These are phyloP conservation scores for Drosophila hamatofila DNA, from an alignment of 2,888 invertebrate species.

Conservation along the genomic window DNA sequence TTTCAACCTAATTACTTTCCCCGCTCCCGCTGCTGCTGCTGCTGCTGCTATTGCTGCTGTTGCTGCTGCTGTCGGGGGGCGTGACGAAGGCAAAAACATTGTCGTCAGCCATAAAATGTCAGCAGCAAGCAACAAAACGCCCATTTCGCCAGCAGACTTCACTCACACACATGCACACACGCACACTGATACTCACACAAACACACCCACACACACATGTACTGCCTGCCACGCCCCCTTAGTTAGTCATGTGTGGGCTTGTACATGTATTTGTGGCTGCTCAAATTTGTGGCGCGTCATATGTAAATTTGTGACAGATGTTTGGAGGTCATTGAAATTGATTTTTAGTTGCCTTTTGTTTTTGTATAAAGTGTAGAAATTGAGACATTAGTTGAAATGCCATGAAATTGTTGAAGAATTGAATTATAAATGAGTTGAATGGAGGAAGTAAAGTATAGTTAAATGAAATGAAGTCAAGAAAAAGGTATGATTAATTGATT, in stretches of 20 bases:
- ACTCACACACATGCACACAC: slow-evolving; percentile 26
- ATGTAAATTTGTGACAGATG: slow-evolving; percentile 70
- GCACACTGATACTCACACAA: slow-evolving; percentile 7
- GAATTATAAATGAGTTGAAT: neutral
- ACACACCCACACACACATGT: slow-evolving; percentile 19
- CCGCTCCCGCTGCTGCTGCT: slow-evolving; percentile 11
- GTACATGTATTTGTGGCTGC: slow-evolving; percentile 48
- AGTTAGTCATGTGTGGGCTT: slow-evolving; percentile 31
- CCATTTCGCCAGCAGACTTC: slow-evolving; percentile 64
- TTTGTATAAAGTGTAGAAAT: slow-evolving; percentile 7
- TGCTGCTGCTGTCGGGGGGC: slow-evolving; percentile 5
- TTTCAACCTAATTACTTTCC: slow-evolving; percentile 81
- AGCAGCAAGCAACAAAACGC: slow-evolving; percentile 74
- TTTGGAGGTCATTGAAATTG: slow-evolving; percentile 70
- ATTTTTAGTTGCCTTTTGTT: slow-evolving; percentile 38
- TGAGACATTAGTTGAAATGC: slow-evolving; percentile 3
- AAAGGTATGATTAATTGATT: neutral
- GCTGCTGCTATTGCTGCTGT: slow-evolving; percentile 11
- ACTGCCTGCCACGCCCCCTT: slow-evolving; percentile 54
- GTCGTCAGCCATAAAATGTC: slow-evolving; percentile 75
- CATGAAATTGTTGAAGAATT: neutral
- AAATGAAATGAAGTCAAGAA: neutral
- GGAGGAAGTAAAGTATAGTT: neutral
- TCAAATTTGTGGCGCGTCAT: slow-evolving; percentile 53
- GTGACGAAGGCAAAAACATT: slow-evolving; percentile 64